A percentile compares a stretch with the other conserved stretches of the same genome.
Evolutionary conservation across 2,113 vertebrate genomes (phyloP).

Genomic region (Neodontobutis hainanensis): DNA sequence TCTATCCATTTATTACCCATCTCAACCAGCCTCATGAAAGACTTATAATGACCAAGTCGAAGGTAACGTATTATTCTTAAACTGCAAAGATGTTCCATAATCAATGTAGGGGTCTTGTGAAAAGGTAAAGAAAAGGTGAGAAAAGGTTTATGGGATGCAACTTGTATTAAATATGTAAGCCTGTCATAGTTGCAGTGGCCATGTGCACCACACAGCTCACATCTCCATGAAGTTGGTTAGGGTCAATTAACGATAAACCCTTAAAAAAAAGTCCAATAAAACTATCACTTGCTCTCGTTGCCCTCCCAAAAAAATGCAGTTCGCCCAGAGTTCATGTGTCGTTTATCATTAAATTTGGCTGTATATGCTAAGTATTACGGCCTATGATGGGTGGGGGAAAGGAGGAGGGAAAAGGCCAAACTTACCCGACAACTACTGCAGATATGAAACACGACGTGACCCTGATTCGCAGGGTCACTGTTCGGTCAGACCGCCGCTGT

Average conservation of each 20-base stretch:
- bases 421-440: slow-evolving; percentile 49
- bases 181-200: slow-evolving; percentile 12
- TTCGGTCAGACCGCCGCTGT: slow-evolving; percentile 74
- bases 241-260: slow-evolving; percentile 32
- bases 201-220: slow-evolving; percentile 9
- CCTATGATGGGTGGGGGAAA: slow-evolving; percentile 29
- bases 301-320: slow-evolving; percentile 50
- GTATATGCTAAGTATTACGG: slow-evolving; percentile 42
- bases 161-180: slow-evolving; percentile 28
- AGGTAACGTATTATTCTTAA: slow-evolving; percentile 27
- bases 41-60: slow-evolving; percentile 37
- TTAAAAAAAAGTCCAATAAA: slow-evolving; percentile 43
- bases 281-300: slow-evolving; percentile 45
- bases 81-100: slow-evolving; percentile 11
- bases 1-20: slow-evolving; percentile 44
- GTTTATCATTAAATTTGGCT: slow-evolving; percentile 33
- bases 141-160: slow-evolving; percentile 19
- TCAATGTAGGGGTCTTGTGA: slow-evolving; percentile 17
- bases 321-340: slow-evolving; percentile 73
- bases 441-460: slow-evolving; percentile 58
- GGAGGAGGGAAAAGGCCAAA: slow-evolving; percentile 41
- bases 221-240: slow-evolving; percentile 5
- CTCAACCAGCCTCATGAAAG: slow-evolving; percentile 37
- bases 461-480: slow-evolving; percentile 66
- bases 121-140: slow-evolving; percentile 3